Conservation (phyloP, 2,797 vertebrate genomes). For the Morelia viridis region DNA sequence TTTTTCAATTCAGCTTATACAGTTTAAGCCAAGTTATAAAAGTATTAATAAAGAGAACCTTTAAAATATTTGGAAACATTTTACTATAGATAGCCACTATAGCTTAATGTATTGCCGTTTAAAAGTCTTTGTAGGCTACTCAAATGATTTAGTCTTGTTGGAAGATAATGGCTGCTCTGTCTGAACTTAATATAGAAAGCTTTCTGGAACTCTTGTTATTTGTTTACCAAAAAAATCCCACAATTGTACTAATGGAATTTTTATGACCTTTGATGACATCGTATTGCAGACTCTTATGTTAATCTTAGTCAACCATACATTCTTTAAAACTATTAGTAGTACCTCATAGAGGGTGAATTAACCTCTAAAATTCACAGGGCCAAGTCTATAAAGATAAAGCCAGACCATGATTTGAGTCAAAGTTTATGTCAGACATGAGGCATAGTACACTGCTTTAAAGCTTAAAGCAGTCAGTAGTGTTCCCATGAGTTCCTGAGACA, state of each 20-base stretch:
- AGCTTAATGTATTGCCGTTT: not conserved
- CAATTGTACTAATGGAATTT: too few relatives aligned
- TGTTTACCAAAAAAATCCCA: not conserved
- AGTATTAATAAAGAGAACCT: slow-evolving; percentile 27
- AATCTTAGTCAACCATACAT: not conserved
- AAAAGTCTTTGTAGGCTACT: not conserved
- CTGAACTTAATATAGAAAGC: not conserved
- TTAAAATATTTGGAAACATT: slow-evolving; percentile 38
- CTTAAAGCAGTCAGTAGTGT: too few relatives aligned
- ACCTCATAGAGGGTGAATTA: not conserved
- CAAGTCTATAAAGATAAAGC: not conserved
- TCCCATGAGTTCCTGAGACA: too few relatives aligned
- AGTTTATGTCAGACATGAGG: too few relatives aligned
- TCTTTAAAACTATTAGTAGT: not conserved
- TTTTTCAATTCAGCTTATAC: slow-evolving; percentile 19
- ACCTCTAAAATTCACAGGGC: not conserved
- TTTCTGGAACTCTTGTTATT: not conserved
- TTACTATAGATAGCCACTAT: slow-evolving; percentile 40
- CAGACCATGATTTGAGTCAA: too few relatives aligned
- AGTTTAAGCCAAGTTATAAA: slow-evolving; percentile 48
- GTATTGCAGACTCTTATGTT: not conserved
- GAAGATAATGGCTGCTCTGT: not conserved
- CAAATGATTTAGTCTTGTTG: not conserved
- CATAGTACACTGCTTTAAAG: too few relatives aligned
- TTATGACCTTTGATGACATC: not conserved